Percentiles rank a stretch among this genome's conserved stretches.
These are phyloP conservation scores for Ochotona curzoniae DNA, from an alignment of 2,113 vertebrate genomes.

Conservation along the genomic window DNA sequence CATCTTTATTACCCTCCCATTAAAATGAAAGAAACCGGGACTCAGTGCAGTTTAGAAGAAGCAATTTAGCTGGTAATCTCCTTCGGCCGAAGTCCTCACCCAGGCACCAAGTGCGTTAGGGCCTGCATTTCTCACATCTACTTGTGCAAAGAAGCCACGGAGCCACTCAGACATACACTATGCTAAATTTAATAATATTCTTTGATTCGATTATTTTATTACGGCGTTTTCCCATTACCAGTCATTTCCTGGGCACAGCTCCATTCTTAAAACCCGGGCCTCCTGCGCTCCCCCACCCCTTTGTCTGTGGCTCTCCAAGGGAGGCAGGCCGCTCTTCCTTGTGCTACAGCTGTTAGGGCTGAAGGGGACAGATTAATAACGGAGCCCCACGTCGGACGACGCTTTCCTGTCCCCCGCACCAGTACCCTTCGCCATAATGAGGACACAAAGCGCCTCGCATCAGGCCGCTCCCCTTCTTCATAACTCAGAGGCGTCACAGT, in stretches of 20 bases:
- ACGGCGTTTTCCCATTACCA: slow-evolving; percentile 82
- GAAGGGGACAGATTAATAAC: slow-evolving; percentile 85
- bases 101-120: slow-evolving; percentile 83
- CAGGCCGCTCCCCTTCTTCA: slow-evolving; percentile 87
- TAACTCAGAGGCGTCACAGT: slow-evolving; percentile 89
- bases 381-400: slow-evolving; percentile 75
- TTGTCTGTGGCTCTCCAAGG: slow-evolving; percentile 35
- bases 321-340: slow-evolving; percentile 71
- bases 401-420: slow-evolving; percentile 77
- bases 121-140: slow-evolving; percentile 85
- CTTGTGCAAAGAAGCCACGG: slow-evolving; percentile 84
- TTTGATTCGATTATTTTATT: slow-evolving; percentile 86
- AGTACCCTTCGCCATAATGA: slow-evolving; percentile 86
- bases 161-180: slow-evolving; percentile 81
- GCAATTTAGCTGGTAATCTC: slow-evolving; percentile 87
- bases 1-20: slow-evolving; percentile 90
- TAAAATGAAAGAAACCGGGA: slow-evolving; percentile 90
- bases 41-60: slow-evolving; percentile 87
- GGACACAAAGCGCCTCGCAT: slow-evolving; percentile 88
- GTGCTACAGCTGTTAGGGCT: slow-evolving; percentile 79
- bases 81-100: slow-evolving; percentile 84
- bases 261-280: slow-evolving; percentile 80
- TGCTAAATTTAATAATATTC: slow-evolving; percentile 84
- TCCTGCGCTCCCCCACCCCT: slow-evolving; percentile 65
- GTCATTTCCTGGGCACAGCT: slow-evolving; percentile 83